Evolutionary conservation across 92 coral and sea anemone species (phyloP), one percentile per base, ranked within the genome.

Genomic region (Meandrina meandrites): DNA sequence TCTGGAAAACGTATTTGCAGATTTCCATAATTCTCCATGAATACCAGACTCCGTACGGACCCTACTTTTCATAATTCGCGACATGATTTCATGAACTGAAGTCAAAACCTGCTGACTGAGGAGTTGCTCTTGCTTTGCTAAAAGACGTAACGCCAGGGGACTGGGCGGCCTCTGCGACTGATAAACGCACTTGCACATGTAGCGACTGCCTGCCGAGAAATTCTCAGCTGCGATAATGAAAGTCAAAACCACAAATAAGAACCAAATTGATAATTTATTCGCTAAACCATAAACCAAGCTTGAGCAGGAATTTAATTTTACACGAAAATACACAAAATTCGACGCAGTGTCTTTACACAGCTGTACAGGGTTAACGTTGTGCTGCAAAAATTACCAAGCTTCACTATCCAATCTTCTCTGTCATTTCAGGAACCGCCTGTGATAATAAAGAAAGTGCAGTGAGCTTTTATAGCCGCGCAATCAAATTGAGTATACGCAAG

Each of bases 361-460:
- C 77, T 73, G 51, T 71, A 71, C 76, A 71, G 76, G 34, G 45
- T 24, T 21, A 34, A 37, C 12, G 76, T 16, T 72, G 22, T 34
- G n/a, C 76, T 34, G 48, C 14, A 73, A 73, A 73, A 19, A 71
- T 57, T 57, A 51, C 72, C 34, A 9, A 18, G 53, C 48, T 58
- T 30, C 40, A 9, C 66, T 47, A 36, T 60, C 76, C n/a, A 18
- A 96, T 86, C 90, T 97, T 97, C 60, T 91, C 97, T 18, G 99
- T 97, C 87, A 97, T 76, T 79, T 97, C 99, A 28, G 99, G 99
- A 27, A 97, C 92, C 68, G 97, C 99, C 99, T 97, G 89, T 15
- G 87, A 85, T 36, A 42, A 42, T 50, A 62, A 58, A 80, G 50
- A 56, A 30, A 50, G 66, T 8, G 51, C 9, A 18, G 77, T 45